Evolutionary conservation across 2,888 invertebrate species (phyloP).

Genomic region (Fragum fragum): DNA sequence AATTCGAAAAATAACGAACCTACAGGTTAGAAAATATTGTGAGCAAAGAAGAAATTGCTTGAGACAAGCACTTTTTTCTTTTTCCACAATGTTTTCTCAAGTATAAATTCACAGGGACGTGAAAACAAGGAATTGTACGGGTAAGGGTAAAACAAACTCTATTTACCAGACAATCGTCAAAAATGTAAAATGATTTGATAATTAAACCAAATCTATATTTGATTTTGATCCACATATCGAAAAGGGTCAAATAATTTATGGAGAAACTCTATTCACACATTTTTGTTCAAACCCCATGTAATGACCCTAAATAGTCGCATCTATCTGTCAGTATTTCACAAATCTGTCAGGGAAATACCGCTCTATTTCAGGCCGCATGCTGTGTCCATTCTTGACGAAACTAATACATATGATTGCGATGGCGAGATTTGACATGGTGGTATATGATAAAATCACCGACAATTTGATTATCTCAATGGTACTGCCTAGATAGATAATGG

Average conservation of each 20-base stretch:
- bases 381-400: slow-evolving; percentile 60
- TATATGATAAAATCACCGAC: slow-evolving; percentile 50
- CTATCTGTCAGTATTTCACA: slow-evolving; percentile 49
- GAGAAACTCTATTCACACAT: slow-evolving; percentile 51
- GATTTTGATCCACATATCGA: too few species aligned
- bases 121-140: too few species aligned
- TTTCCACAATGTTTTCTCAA: too few species aligned
- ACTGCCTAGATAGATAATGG: slow-evolving; percentile 24
- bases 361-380: slow-evolving; percentile 56
- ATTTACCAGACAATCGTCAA: too few species aligned
- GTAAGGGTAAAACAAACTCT: too few species aligned
- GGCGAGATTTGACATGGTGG: slow-evolving; percentile 38
- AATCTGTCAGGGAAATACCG: slow-evolving; percentile 49
- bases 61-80: too few species aligned
- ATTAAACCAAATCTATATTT: too few species aligned
- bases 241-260: not conserved
- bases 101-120: too few species aligned
- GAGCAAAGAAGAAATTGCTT: too few species aligned
- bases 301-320: slow-evolving; percentile 55
- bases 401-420: slow-evolving; percentile 52
- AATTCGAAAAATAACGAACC: too few species aligned
- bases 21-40: too few species aligned
- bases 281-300: slow-evolving; percentile 45
- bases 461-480: slow-evolving; percentile 41
- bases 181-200: too few species aligned